Percentiles rank a stretch among this genome's conserved stretches.
Conservation (phyloP, 2,797 vertebrate species). For the Lacerta viridis region DNA sequence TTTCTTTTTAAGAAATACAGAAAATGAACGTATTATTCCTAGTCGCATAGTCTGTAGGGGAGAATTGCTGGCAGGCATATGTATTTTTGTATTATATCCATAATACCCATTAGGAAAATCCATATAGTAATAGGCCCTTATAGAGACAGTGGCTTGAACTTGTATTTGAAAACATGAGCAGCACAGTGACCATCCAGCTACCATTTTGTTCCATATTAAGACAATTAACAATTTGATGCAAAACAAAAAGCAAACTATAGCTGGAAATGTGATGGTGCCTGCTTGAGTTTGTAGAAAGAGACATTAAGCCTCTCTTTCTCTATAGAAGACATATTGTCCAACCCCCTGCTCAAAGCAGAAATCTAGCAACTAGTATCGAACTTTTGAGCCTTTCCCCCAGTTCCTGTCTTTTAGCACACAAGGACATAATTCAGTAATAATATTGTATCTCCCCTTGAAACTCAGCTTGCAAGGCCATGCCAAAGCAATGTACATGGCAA, state of each 20-base stretch:
- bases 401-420: too few species aligned
- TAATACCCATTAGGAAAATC: constrained; percentile 26
- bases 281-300: too few species aligned
- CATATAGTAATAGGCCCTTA: not conserved
- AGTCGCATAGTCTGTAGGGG: not conserved
- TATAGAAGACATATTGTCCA: too few species aligned
- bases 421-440: too few species aligned
- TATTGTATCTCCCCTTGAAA: too few species aligned
- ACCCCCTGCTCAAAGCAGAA: too few species aligned
- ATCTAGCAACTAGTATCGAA: too few species aligned
- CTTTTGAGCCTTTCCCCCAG: too few species aligned
- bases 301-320: not conserved
- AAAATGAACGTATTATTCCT: constrained; percentile 30
- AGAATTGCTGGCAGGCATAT: not conserved
- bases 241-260: not conserved
- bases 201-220: constrained; percentile 12
- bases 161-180: constrained; percentile 35
- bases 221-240: not conserved
- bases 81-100: constrained; percentile 31
- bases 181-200: not conserved
- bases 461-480: too few species aligned
- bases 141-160: not conserved
- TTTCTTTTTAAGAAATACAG: constrained; percentile 20
- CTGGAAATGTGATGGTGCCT: constrained; percentile 20
- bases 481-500: too few species aligned